phyloP scores from a whole-genome alignment of 2,888 invertebrate species.

The Carterocephalus palaemon region DNA sequence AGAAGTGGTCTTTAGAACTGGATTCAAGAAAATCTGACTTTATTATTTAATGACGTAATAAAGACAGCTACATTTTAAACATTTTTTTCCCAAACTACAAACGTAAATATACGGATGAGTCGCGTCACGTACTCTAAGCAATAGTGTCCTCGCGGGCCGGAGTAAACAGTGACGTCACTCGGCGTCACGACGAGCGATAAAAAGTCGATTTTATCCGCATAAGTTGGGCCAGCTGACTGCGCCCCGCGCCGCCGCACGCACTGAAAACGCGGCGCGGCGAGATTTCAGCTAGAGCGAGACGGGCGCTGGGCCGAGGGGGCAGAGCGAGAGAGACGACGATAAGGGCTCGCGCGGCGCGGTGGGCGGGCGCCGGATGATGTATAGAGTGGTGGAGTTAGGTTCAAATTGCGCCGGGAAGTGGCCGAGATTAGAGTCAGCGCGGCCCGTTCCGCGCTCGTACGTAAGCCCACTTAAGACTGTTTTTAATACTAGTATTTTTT shows the following conservation, averaged over 20 bases:
- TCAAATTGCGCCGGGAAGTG: slow-evolving; percentile 87
- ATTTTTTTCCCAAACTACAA: too few relatives aligned
- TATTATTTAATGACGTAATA: too few relatives aligned
- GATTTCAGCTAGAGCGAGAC: slow-evolving; percentile 63
- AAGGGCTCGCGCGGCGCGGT: slow-evolving; percentile 62
- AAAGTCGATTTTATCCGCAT: slow-evolving; percentile 78
- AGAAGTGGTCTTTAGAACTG: too few relatives aligned
- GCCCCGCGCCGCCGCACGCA: slow-evolving; percentile 55
- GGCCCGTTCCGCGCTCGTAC: slow-evolving; percentile 81
- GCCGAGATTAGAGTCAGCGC: slow-evolving; percentile 84
- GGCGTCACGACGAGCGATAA: slow-evolving; percentile 75
- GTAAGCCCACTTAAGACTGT: slow-evolving; percentile 85
- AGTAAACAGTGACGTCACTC: slow-evolving; percentile 78
- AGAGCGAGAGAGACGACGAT: slow-evolving; percentile 51
- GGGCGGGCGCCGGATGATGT: slow-evolving; percentile 82
- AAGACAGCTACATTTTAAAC: too few relatives aligned
- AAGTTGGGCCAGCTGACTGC: slow-evolving; percentile 78
- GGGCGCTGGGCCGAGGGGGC: slow-evolving; percentile 25
- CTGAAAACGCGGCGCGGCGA: slow-evolving; percentile 66
- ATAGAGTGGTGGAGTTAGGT: slow-evolving; percentile 86
- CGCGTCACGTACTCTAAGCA: slow-evolving; percentile 27
- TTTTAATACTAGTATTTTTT: slow-evolving; percentile 85
- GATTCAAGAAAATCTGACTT: too few relatives aligned
- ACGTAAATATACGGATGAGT: too few relatives aligned
- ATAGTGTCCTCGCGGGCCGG: slow-evolving; percentile 42